These are phyloP conservation scores for Isichthys henryi DNA, from an alignment of 2,113 vertebrate genomes.

Conservation along the genomic window DNA sequence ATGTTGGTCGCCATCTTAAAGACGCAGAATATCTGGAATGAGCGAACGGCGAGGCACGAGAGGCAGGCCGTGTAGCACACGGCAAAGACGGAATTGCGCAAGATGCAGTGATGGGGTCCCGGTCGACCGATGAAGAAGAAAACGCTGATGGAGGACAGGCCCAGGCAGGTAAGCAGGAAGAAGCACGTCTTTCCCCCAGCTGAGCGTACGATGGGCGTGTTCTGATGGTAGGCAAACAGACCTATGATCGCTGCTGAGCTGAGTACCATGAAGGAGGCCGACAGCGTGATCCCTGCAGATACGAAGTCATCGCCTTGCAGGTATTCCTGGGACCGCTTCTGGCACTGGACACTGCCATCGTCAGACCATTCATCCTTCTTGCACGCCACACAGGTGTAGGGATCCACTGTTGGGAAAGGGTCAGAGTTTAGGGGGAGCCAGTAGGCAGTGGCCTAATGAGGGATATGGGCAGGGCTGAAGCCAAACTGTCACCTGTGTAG, in stretches of 20 bases:
- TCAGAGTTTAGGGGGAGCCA: neutral
- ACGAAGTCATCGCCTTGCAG: conserved; percentile 50
- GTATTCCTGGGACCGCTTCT: conserved; percentile 50
- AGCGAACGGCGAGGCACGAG: conserved; percentile 65
- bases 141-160: conserved; percentile 53
- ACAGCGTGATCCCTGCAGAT: conserved; percentile 50
- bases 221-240: conserved; percentile 59
- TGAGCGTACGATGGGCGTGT: conserved; percentile 73
- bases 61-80: conserved; percentile 66
- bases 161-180: conserved; percentile 68
- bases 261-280: conserved; percentile 39
- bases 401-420: conserved; percentile 47
- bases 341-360: conserved; percentile 57
- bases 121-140: conserved; percentile 69
- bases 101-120: conserved; percentile 41
- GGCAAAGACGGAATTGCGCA: conserved; percentile 52
- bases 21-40: conserved; percentile 75
- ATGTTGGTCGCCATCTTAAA: conserved; percentile 72
- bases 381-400: conserved; percentile 59
- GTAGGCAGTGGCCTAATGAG: neutral
- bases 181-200: conserved; percentile 74
- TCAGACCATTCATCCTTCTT: conserved; percentile 61
- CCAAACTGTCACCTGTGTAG: conserved; percentile 49
- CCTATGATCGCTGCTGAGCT: conserved; percentile 39
- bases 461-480: neutral